phyloP scores from a whole-genome alignment of 2,888 invertebrate genomes.

The Frankliniella fusca region DNA sequence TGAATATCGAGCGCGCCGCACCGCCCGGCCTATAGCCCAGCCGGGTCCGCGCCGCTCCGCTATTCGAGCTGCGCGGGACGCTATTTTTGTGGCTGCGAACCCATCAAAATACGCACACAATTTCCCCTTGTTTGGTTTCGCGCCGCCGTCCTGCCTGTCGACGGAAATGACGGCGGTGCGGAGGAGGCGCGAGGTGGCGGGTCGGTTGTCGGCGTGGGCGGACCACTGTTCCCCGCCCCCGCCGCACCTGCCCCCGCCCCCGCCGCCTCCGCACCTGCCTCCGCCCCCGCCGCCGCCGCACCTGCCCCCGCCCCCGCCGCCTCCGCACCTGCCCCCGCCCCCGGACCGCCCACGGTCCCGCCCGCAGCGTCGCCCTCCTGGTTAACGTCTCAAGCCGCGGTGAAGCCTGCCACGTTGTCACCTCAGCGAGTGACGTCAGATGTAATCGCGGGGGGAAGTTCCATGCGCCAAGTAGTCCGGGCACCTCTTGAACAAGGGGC shows the following conservation, averaged over 20 bases:
- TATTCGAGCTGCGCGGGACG: too few relatives aligned
- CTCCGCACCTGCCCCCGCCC: background rate
- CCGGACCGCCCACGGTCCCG: too few relatives aligned
- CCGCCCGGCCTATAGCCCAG: too few relatives aligned
- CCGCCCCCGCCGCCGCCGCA: background rate
- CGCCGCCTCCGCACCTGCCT: background rate
- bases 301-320: background rate
- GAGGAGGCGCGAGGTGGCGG: background rate
- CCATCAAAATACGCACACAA: background rate
- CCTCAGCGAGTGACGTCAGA: too few relatives aligned
- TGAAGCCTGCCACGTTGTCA: too few relatives aligned
- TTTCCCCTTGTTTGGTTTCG: background rate
- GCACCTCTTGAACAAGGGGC: too few relatives aligned
- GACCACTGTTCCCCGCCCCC: background rate
- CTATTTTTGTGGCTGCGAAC: too few relatives aligned
- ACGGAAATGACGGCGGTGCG: background rate
- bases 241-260: background rate
- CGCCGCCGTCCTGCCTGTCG: background rate
- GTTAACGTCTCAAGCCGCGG: too few relatives aligned
- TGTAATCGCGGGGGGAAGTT: too few relatives aligned
- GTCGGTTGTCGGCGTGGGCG: background rate
- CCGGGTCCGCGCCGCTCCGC: too few relatives aligned
- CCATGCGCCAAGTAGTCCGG: too few relatives aligned
- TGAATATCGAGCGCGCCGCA: background rate
- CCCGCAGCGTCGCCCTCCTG: too few relatives aligned